Conservation (phyloP, 1,140 invertebrate species). For the Tetragonula clypearis region DNA sequence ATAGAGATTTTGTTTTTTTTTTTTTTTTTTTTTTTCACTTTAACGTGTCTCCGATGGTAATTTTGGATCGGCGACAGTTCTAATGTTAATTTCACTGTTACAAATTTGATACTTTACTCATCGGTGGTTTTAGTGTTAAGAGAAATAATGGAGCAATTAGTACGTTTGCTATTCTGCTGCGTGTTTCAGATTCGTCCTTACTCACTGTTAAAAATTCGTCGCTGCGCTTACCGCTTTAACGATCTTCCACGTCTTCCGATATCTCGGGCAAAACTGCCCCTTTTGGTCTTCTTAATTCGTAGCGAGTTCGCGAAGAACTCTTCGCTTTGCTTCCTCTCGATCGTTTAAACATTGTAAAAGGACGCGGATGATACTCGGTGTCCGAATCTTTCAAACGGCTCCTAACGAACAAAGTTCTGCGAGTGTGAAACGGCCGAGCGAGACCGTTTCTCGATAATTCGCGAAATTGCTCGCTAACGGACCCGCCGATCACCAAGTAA, state of each 20-base stretch:
- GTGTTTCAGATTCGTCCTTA: neutral
- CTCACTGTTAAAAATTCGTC: neutral
- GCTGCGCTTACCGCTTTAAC: neutral
- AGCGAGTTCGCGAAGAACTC: neutral
- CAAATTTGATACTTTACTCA: no score
- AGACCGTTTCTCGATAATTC: constrained; percentile 21
- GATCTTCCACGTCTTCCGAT: neutral
- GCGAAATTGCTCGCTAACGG: constrained; percentile 6
- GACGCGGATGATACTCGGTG: neutral
- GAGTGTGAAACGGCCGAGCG: constrained; percentile 42
- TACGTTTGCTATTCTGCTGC: neutral
- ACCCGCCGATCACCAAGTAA: constrained; percentile 48
- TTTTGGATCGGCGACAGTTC: no score
- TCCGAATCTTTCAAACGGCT: constrained; percentile 60
- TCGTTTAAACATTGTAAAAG: constrained; percentile 40
- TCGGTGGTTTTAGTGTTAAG: no score
- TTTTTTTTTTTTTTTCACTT: no score
- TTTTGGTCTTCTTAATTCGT: no score
- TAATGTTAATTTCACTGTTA: no score
- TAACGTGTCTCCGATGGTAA: no score
- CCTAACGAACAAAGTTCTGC: constrained; percentile 61
- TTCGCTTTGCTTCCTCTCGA: neutral
- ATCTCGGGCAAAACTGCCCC: constrained; percentile 12
- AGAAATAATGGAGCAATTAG: neutral
- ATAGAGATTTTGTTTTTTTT: no score